Base-by-base conservation (phyloP, 2,888 invertebrate species). In the Trachelus iudaicus region DNA sequence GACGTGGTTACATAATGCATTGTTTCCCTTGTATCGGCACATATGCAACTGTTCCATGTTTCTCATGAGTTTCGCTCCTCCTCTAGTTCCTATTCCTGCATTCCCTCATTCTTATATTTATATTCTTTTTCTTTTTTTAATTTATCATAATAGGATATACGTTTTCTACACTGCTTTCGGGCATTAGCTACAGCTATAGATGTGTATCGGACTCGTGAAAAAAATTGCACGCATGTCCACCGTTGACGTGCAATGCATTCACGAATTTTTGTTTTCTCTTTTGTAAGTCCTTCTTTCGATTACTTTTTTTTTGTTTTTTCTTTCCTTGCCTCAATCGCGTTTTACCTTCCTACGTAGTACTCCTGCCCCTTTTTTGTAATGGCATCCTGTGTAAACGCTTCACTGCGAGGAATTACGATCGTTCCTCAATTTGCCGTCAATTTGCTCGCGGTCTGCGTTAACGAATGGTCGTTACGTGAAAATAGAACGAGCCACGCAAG, bases 101-200 rank as follows among this genome's bases (percentile, higher is more conserved):
- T 40, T 40, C 23, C 40, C 2, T 23, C 6, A 9, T 56, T 56
- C 2, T 23, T 23, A 56, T 6, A 56, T 82, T 79, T 71, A 76
- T 78, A 76, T 74, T 35, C 11, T n/a, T n/a, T n/a, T 0, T 34
- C 3, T 12, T 35, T 35, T 11, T 12, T 35, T 3, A 12, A 35
- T 35, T 35, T 35, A 12, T 12, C 0, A 12, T 12, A 35, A 35
- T 3, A 35, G 12, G 35, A 12, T 35, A 12, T 56, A 9, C 23
- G 0, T 56, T 23, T 23, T 0, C 15, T 2, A 9, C 9, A 9
- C 9, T 56, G 2, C 23, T 56, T 9, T 23, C 9, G 56, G 23
- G 9, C 56, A 23, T 23, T 23, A 0, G 56, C 23, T 56, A 56
- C 9, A 56, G 15, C 6, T 9, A 23, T 23, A 23, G 9, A 23